A percentile compares a stretch with the other conserved stretches of the same genome.
These are phyloP conservation scores for Meandrina meandrites DNA, from an alignment of 92 coral and sea anemone genomes.

Conservation along the genomic window DNA sequence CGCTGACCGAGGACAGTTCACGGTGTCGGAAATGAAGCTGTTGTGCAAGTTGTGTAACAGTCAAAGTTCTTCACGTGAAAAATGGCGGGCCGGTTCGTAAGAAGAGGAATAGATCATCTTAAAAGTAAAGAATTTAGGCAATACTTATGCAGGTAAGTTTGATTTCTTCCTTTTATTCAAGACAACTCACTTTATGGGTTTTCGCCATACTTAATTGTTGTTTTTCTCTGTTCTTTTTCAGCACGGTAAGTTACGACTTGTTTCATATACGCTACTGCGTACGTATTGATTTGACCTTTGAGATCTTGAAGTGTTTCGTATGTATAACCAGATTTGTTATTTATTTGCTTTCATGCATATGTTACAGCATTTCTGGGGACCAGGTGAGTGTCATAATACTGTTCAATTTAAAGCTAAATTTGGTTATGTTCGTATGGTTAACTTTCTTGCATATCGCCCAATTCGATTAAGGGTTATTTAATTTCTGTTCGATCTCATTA, in stretches of 20 bases:
- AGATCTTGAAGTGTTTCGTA: not conserved
- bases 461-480: not conserved
- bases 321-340: not conserved
- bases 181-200: not conserved
- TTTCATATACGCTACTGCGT: not conserved
- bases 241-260: conserved; percentile 89
- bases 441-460: not conserved
- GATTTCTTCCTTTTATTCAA: not conserved
- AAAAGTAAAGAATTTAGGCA: conserved; percentile 95
- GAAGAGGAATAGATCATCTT: conserved; percentile 73
- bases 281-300: conserved; percentile 3
- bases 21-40: not conserved
- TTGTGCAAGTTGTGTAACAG: not conserved
- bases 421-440: not conserved
- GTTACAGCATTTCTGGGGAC: conserved; percentile 99
- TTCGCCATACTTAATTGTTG: not conserved
- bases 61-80: conserved; percentile 10
- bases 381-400: conserved; percentile 67
- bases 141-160: conserved; percentile 89
- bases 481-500: not conserved
- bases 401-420: not conserved
- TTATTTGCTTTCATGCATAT: conserved; percentile 40
- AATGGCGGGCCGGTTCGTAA: conserved; percentile 81
- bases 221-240: conserved; percentile 61
- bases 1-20: conserved; percentile 23